Conservation (phyloP, 2,113 vertebrate genomes). For the Larimichthys crocea region DNA sequence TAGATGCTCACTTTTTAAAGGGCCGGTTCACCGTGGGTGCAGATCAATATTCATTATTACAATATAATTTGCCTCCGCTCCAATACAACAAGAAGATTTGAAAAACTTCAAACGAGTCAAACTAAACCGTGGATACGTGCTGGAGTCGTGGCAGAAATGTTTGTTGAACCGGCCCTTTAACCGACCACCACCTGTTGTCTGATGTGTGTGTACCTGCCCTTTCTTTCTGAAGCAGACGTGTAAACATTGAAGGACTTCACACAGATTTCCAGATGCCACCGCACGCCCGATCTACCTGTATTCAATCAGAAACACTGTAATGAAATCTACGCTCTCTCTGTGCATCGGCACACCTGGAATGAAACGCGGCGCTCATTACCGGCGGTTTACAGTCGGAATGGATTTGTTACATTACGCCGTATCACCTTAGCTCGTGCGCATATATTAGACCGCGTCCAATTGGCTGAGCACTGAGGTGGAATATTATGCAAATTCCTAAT, state of each 20-base stretch:
- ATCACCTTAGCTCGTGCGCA: conserved; percentile 55
- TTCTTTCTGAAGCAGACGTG: conserved; percentile 20
- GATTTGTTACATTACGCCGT: conserved; percentile 60
- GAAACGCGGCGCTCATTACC: conserved; percentile 65
- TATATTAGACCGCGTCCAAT: conserved; percentile 72
- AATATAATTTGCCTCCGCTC: background rate
- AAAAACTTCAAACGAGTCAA: background rate
- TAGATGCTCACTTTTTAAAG: conserved; percentile 11
- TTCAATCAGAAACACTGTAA: conserved; percentile 59
- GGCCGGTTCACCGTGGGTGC: background rate
- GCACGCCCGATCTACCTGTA: conserved; percentile 54
- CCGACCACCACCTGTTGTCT: background rate
- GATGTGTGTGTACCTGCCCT: conserved; percentile 9
- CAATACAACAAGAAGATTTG: background rate
- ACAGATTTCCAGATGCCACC: conserved; percentile 54
- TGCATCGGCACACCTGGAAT: conserved; percentile 67
- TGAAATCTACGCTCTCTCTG: conserved; percentile 60
- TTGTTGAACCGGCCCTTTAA: conserved; percentile 3
- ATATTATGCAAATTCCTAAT: conserved; percentile 80
- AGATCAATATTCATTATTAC: background rate
- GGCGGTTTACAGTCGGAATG: conserved; percentile 56
- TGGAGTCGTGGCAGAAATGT: background rate
- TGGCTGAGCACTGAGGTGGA: conserved; percentile 71
- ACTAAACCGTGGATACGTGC: too few species aligned
- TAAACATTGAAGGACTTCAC: conserved; percentile 35